phyloP scores from a whole-genome alignment of 2,113 vertebrate species.

The Platysteira castanea region DNA sequence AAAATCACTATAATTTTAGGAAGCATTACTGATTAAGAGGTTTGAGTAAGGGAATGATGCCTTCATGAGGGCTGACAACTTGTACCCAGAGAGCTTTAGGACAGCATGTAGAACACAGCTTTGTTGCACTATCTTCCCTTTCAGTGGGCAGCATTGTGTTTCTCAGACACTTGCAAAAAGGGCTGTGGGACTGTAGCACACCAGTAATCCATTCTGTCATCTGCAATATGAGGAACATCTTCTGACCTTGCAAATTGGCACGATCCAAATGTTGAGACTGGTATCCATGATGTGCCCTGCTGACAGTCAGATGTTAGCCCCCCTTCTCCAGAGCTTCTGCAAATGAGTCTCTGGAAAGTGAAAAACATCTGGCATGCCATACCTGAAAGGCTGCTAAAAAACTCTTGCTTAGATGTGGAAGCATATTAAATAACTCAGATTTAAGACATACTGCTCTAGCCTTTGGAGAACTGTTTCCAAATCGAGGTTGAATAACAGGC shows the following conservation, averaged over 20 bases:
- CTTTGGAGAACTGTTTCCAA: not conserved
- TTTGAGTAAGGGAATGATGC: not conserved
- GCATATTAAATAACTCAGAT: not conserved
- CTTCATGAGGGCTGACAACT: not conserved
- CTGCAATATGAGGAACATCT: not conserved
- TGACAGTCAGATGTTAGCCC: not conserved
- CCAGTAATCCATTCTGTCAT: not conserved
- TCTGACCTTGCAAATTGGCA: not conserved
- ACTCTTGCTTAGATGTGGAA: not conserved
- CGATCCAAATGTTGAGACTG: not conserved
- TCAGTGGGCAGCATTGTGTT: not conserved
- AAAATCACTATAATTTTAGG: not conserved
- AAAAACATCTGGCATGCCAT: not conserved
- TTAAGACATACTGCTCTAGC: not conserved
- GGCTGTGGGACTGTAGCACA: not conserved
- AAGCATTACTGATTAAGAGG: not conserved
- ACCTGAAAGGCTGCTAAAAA: not conserved
- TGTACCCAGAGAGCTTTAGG: not conserved
- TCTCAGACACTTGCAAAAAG: not conserved
- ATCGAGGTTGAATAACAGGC: not conserved
- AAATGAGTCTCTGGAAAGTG: not conserved
- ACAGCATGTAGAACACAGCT: not conserved
- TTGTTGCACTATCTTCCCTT: not conserved
- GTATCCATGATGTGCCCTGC: not conserved
- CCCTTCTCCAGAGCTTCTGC: not conserved